These are phyloP conservation scores for Sakesphorus luctuosus DNA, from an alignment of 2,113 vertebrate species.

Conservation along the genomic window DNA sequence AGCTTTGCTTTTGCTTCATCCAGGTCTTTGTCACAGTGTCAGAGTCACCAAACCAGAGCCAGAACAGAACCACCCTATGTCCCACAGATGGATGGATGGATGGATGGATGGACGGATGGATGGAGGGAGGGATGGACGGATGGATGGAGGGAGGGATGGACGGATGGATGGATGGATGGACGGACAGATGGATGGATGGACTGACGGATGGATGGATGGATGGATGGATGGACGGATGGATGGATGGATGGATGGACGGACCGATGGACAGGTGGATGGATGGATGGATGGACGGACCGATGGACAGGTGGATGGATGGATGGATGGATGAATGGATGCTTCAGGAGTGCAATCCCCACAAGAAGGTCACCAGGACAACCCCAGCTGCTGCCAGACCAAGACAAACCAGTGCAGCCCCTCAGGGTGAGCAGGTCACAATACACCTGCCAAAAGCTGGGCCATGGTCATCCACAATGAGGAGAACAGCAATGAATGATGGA, in stretches of 20 bases:
- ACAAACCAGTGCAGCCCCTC: background rate
- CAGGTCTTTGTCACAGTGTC: background rate
- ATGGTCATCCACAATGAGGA: background rate
- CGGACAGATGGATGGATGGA: too few relatives aligned
- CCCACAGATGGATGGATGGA: background rate
- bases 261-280: too few relatives aligned
- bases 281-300: too few relatives aligned
- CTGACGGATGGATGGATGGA: too few relatives aligned
- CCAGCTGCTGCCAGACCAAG: background rate
- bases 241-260: too few relatives aligned
- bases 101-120: too few relatives aligned
- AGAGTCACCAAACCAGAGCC: background rate
- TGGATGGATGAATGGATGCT: background rate
- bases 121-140: accelerated
- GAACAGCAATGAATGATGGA: accelerated
- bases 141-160: background rate
- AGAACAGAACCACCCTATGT: background rate
- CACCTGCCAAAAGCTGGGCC: background rate
- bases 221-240: too few relatives aligned
- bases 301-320: too few relatives aligned
- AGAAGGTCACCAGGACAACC: background rate
- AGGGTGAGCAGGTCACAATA: background rate
- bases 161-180: too few relatives aligned
- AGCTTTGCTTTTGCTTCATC: background rate
- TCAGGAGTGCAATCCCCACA: background rate